Evolutionary conservation across 1,140 invertebrate species (phyloP), one percentile per base, ranked within the genome.

Genomic region (Andrena cerasifolii): DNA sequence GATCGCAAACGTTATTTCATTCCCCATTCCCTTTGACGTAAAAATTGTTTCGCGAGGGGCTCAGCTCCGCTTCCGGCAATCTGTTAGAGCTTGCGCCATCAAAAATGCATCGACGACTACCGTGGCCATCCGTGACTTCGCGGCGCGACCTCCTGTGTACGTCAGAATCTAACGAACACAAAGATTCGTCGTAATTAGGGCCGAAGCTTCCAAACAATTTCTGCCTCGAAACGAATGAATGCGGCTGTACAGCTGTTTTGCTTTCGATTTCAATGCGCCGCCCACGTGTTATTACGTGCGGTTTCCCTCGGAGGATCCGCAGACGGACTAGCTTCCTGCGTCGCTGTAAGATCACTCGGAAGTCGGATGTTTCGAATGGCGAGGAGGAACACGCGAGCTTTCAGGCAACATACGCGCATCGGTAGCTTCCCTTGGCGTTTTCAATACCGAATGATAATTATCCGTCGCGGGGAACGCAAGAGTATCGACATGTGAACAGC

Each of bases 1-100:
- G 84, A 85, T 86, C 83, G 79, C 77, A 78, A 82, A 79, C 83
- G 83, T 83, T 85, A 86, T 85, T 85, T 85, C 83, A 86, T 86
- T 85, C 45, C 79, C 80, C 80, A 77, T 85, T 85, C 84, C 84
- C 73, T 85, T 86, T 83, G 71, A 86, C 75, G 82, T 53, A 79
- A 85, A 86, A 85, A 86, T 85, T 76, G 73, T 85, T 79, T 79
- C 73, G 67, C 40, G 79, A 81, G 66, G 72, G 68, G 65, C 78
- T 73, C 51, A 36, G 63, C 24, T 79, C 62, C 45, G 78, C 61
- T 61, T 80, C 73, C 79, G 78, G 83, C 83, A 66, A 79, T 83
- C 70, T 51, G 63, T 28, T 7, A 51, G 26, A 67, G 58, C 70
- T 36, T 33, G 26, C 63, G 40, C 75, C 74, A 76, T 83, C 67